Base-by-base conservation (phyloP, 2,888 invertebrate species). In the Lordiphosa andalusiaca region DNA sequence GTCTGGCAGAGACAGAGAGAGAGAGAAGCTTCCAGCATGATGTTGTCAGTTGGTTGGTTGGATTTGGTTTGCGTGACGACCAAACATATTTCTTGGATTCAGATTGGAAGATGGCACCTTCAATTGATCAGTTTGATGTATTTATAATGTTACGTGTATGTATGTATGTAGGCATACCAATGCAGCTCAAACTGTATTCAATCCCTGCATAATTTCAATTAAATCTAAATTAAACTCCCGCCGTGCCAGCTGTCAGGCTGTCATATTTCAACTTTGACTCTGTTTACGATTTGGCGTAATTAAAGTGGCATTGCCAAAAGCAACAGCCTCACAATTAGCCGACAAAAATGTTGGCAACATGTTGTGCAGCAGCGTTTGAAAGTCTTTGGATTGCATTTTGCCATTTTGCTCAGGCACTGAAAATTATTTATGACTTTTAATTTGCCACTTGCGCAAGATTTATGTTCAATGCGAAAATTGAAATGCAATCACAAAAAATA, bases 381-480 rank as follows among this genome's bases (percentile, higher is more conserved):
- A 48, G 42, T 56, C 51, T 51, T n/a, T 9, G 38, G 41, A 53
- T 54, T 58, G 42, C 54, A 54, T 10, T 38, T 54, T 41, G 55
- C 25, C 54, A 57, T 57, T 54, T 46, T 37, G 37, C 57, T 36
- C 48, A 56, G 36, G 53, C 56, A 54, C 63, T 55, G 47, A 46
- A 58, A 46, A 59, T 75, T 78, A 85, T 86, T 85, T 86, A 86
- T 86, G 78, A 76, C 84, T 86, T 80, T 83, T 85, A 69, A 81
- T 84, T 78, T 85, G 73, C 73, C 73, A 78, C 73, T 85, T 81
- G 73, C 63, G 68, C 64, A 78, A 73, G 76, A 81, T 76, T 83
- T 83, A 70, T 73, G 68, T 66, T 66, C 72, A 71, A 58, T 61
- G 58, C 64, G 72, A 69, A 76, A 85, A 82, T 82, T 85, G 81